Conservation (phyloP, 2,888 invertebrate species). For the Calameuta filiformis region DNA sequence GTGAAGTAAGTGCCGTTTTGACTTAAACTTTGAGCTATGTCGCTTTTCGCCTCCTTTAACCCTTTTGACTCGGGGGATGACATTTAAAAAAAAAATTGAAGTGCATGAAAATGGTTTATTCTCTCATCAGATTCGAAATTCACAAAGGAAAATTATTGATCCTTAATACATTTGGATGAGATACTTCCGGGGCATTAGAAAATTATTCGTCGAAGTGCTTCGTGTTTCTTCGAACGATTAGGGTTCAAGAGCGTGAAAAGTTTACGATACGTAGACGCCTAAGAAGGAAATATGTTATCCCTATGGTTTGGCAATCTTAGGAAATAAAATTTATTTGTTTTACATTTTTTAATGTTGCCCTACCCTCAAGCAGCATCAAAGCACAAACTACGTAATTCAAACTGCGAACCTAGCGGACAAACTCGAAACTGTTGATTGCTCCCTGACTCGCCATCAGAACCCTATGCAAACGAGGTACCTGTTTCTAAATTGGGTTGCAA, state of each 20-base stretch:
- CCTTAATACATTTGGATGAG: neutral
- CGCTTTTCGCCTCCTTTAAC: neutral
- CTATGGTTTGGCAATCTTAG: neutral
- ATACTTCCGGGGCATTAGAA: neutral
- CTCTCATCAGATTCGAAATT: neutral
- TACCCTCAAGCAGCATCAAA: neutral
- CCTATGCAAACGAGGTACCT: conserved; percentile 54
- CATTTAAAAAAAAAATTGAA: neutral
- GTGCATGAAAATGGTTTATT: neutral
- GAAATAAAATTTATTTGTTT: neutral
- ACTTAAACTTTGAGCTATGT: neutral
- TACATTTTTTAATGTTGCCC: neutral
- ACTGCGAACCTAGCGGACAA: neutral
- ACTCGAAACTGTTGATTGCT: neutral
- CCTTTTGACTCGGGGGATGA: neutral
- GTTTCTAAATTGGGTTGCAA: conserved; percentile 55
- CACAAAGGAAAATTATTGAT: neutral
- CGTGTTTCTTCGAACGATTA: neutral
- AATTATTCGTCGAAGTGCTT: neutral
- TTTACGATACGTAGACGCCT: conserved; percentile 40
- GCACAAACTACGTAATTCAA: neutral
- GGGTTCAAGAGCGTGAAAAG: conserved; percentile 34
- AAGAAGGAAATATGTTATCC: too few relatives aligned
- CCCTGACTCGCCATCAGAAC: neutral
- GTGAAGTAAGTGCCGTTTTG: neutral